Percentiles rank a stretch among this genome's conserved stretches.
Evolutionary conservation across 2,888 invertebrate species (phyloP).

Genomic region (Muschampia plurimacula): DNA sequence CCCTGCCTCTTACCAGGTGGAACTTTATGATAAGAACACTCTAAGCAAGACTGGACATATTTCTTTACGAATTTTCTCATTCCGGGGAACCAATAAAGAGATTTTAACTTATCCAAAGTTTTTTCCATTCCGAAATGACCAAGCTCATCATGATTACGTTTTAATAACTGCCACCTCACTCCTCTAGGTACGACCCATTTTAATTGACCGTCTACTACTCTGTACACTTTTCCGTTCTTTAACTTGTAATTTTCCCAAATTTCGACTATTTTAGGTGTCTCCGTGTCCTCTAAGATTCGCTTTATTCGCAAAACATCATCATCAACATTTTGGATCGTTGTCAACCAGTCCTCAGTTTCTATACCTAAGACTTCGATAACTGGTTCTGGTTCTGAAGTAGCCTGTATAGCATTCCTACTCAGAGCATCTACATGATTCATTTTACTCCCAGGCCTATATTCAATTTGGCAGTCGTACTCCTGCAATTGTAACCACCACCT

Average conservation of each 20-base stretch:
- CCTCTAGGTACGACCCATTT: conserved; percentile 14
- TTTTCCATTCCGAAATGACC: conserved; percentile 21
- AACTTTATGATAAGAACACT: conserved; percentile 11
- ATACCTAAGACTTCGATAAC: not conserved
- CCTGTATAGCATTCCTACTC: not conserved
- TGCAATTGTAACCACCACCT: not conserved
- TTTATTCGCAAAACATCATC: not conserved
- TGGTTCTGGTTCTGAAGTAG: not conserved
- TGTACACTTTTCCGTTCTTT: not conserved
- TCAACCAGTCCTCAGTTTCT: not conserved
- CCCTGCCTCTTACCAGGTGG: conserved; percentile 9
- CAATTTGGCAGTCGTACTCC: not conserved
- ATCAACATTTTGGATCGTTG: not conserved
- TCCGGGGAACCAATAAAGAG: conserved; percentile 31
- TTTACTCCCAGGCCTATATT: not conserved
- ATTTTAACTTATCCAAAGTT: conserved; percentile 18
- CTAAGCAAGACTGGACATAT: conserved; percentile 26
- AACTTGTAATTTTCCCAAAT: not conserved
- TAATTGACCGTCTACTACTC: not conserved
- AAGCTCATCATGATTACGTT: conserved; percentile 17
- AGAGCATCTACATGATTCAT: conserved; percentile 6
- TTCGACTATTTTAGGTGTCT: not conserved
- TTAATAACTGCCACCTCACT: conserved; percentile 16
- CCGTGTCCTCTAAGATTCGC: not conserved
- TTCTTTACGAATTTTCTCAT: conserved; percentile 38